Percentiles rank a stretch among this genome's conserved stretches.
Evolutionary conservation across 2,797 vertebrate genomes (phyloP).

Genomic region (Enteromius anoplus): DNA sequence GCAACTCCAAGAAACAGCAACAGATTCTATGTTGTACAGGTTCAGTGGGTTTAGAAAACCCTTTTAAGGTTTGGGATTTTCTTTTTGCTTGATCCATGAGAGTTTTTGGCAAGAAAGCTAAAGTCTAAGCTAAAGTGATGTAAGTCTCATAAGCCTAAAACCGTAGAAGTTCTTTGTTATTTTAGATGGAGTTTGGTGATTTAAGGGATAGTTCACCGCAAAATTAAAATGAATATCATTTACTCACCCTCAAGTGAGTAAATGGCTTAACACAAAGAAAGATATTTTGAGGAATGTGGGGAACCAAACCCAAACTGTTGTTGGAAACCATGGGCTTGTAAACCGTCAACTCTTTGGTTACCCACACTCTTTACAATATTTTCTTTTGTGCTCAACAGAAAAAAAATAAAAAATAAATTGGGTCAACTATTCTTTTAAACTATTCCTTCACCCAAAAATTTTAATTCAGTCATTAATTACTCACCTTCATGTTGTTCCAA

Average conservation of each 20-base stretch:
- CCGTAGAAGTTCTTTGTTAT: neutral
- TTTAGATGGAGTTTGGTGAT: neutral
- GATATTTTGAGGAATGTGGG: neutral
- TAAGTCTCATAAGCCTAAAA: neutral
- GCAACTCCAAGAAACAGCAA: neutral
- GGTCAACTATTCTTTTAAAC: neutral
- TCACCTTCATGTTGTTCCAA: no score
- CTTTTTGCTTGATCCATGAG: neutral
- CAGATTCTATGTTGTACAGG: constrained; percentile 2
- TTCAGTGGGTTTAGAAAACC: neutral
- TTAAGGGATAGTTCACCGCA: neutral
- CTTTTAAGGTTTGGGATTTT: neutral
- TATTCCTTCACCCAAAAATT: no score
- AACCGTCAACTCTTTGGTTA: neutral
- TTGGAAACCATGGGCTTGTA: neutral
- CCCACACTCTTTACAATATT: neutral
- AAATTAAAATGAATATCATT: neutral
- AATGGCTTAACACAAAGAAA: neutral
- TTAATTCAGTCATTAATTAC: no score
- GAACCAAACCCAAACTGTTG: neutral
- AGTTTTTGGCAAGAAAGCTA: neutral
- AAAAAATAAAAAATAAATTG: neutral
- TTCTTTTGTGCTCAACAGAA: neutral
- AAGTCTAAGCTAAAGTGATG: neutral
- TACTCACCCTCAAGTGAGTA: no score